A percentile compares a stretch with the other conserved stretches of the same genome.
phyloP scores from a whole-genome alignment of 2,113 vertebrate species.

The Barnardius zonarius region DNA sequence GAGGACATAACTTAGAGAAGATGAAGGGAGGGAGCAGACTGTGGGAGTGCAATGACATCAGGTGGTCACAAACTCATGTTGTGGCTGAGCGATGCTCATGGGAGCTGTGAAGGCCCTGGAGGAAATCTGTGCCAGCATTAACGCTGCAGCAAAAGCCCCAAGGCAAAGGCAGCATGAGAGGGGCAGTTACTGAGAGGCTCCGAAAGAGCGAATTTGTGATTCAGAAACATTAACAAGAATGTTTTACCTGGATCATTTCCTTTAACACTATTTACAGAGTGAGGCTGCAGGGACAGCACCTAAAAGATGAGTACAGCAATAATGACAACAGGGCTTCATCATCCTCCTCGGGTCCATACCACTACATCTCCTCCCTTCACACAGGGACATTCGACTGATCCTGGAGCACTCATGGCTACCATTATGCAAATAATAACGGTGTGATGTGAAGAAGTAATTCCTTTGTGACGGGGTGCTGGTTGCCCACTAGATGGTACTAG shows the following conservation, averaged over 20 bases:
- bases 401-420: neutral
- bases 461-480: neutral
- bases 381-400: neutral
- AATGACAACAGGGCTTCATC: neutral
- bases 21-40: neutral
- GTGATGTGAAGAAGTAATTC: neutral
- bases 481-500: constrained; percentile 51
- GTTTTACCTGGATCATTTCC: neutral
- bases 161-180: neutral
- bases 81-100: neutral
- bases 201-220: neutral
- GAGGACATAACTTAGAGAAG: neutral
- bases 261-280: neutral
- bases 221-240: neutral
- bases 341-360: fast-evolving
- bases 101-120: neutral
- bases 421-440: neutral
- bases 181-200: neutral
- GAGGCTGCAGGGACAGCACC: neutral
- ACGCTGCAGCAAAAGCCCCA: neutral
- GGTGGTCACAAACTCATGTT: neutral
- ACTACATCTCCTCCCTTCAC: neutral
- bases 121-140: neutral
- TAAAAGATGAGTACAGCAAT: neutral
- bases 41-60: neutral